Conservation (phyloP, 2,888 invertebrate species). For the Drosophila trichaetosa region DNA sequence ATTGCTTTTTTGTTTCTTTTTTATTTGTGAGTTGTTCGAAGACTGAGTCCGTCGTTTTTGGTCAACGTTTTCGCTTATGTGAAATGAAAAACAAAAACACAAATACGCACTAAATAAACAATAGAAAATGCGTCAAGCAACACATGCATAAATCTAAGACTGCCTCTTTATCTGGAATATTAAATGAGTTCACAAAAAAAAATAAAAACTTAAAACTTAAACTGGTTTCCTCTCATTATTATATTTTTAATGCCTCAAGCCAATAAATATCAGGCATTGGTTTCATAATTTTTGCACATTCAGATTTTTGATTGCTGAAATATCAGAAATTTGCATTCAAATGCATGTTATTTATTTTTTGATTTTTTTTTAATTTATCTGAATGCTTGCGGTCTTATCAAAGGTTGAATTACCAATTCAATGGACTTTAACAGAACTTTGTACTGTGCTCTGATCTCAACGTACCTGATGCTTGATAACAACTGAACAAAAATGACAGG, state of each 20-base stretch:
- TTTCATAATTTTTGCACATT: slow-evolving; percentile 30
- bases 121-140: slow-evolving; percentile 46
- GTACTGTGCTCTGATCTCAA: slow-evolving; percentile 44
- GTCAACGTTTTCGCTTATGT: slow-evolving; percentile 1
- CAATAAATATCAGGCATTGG: slow-evolving; percentile 32
- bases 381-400: slow-evolving; percentile 21
- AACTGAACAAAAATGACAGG: slow-evolving; percentile 41
- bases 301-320: slow-evolving; percentile 17
- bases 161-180: slow-evolving; percentile 36
- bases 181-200: slow-evolving; percentile 40
- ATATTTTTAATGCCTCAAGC: slow-evolving; percentile 40
- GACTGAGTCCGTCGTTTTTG: slow-evolving; percentile 40
- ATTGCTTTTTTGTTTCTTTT: slow-evolving; percentile 23
- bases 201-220: slow-evolving; percentile 21
- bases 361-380: slow-evolving; percentile 1
- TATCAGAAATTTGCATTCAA: slow-evolving; percentile 36
- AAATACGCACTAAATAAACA: slow-evolving; percentile 35
- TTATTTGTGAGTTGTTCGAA: slow-evolving; percentile 42
- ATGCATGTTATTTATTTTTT: slow-evolving; percentile 17
- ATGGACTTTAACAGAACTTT: slow-evolving; percentile 56
- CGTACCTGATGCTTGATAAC: background rate
- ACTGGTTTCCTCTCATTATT: slow-evolving; percentile 54
- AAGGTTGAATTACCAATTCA: slow-evolving; percentile 51
- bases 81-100: slow-evolving; percentile 6
- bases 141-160: slow-evolving; percentile 22